Evolutionary conservation across 2,888 invertebrate species (phyloP).

Genomic region (Steinernema hermaphroditum): DNA sequence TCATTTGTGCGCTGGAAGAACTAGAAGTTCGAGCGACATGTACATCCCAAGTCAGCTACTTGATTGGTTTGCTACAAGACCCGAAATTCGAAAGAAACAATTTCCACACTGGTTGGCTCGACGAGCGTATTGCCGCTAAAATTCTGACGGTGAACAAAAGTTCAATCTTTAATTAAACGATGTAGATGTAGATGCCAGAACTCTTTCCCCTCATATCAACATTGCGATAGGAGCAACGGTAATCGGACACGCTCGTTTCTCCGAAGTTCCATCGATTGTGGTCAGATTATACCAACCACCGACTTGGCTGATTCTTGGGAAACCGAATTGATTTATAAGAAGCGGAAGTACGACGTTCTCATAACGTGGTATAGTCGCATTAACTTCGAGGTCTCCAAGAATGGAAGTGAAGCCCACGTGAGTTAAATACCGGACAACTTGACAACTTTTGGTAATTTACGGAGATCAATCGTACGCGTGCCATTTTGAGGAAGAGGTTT

Average conservation of each 20-base stretch:
- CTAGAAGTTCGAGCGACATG: slow-evolving; percentile 96
- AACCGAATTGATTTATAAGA: slow-evolving; percentile 77
- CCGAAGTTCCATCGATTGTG: slow-evolving; percentile 68
- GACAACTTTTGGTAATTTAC: slow-evolving; percentile 80
- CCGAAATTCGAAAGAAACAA: slow-evolving; percentile 83
- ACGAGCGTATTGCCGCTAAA: slow-evolving; percentile 82
- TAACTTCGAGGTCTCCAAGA: slow-evolving; percentile 89
- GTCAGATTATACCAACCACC: slow-evolving; percentile 86
- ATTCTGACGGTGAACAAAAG: slow-evolving; percentile 45
- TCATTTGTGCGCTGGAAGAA: slow-evolving; percentile 95
- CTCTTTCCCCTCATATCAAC: slow-evolving; percentile 55
- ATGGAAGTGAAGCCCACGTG: slow-evolving; percentile 78
- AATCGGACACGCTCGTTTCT: slow-evolving; percentile 60
- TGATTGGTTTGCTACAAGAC: slow-evolving; percentile 92
- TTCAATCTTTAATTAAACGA: not conserved
- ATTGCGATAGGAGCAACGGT: slow-evolving; percentile 63
- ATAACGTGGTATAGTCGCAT: slow-evolving; percentile 89
- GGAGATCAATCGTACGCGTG: slow-evolving; percentile 93
- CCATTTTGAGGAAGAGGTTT: slow-evolving; percentile 81
- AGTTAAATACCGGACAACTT: slow-evolving; percentile 67
- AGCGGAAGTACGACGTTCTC: slow-evolving; percentile 54
- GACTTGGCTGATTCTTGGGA: slow-evolving; percentile 85
- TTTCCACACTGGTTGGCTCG: slow-evolving; percentile 95
- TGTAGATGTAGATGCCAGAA: slow-evolving; percentile 44
- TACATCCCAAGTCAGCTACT: slow-evolving; percentile 94